Base-by-base conservation (phyloP, 2,113 vertebrate genomes). In the Gobiocypris rarus region DNA sequence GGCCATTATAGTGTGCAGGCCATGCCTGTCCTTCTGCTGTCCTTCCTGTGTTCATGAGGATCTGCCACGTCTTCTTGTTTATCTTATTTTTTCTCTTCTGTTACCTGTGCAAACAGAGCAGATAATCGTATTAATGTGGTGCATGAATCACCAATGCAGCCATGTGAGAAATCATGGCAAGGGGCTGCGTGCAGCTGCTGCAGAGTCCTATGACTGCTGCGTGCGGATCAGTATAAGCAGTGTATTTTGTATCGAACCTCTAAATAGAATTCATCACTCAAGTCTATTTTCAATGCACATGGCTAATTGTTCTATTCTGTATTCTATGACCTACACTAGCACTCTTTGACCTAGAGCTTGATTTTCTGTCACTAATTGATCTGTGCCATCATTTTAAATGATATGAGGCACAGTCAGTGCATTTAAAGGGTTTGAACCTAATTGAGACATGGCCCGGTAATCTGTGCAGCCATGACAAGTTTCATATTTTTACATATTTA, bases 71-170 rank as follows among this genome's bases (percentile, higher is more conserved):
- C 73, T 45, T 67, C 75, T 87, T 76, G 78, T 84, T 87, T 85
- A 87, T 82, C 83, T 75, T 77, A 54, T 73, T 50, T 65, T 65
- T 71, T 69, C 28, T 54, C 24, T 38, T 9, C 75, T 56, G 76
- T 81, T 81, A 38, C 75, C 38, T 45, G 14, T 80, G 83, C 75
- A 87, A 87, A 77, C 82, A 78, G 81, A 58, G 63, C 75, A 26
- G 76, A 85, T 85, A 85, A 87, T 85, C 75, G 82, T 83, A 83
- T 85, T 85, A 87, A 85, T 75, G 54, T 26, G 58, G 83, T 56
- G 61, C 81, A 83, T 87, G 84, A 85, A 87, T 87, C 79, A 83
- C 58, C 75, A 80, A 56, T 83, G 75, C 75, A 85, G 81, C 75
- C 86, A 83, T 85, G 84, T 83, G 83, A 85, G 75, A 83, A 76